Evolutionary conservation across 2,797 vertebrate genomes (phyloP).

Genomic region (Chaenodraco wilsoni): DNA sequence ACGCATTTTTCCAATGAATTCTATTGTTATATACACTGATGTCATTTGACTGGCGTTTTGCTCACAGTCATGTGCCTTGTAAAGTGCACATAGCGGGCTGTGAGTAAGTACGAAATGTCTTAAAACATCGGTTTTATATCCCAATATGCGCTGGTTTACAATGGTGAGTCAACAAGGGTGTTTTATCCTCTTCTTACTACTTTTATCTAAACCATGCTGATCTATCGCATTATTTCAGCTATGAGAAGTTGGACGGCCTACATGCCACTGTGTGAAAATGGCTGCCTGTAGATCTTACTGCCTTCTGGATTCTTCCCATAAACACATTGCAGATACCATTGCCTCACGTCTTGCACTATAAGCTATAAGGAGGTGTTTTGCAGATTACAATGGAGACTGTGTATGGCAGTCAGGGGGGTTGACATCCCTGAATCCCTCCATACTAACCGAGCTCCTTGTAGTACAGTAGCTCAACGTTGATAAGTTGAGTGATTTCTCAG

Average conservation of each 20-base stretch:
- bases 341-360: constrained; percentile 30
- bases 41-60: constrained; percentile 56
- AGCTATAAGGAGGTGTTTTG: constrained; percentile 53
- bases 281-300: constrained; percentile 4
- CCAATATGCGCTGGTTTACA: constrained; percentile 42
- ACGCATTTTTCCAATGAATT: constrained; percentile 44
- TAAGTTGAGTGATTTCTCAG: constrained; percentile 83
- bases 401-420: constrained; percentile 61
- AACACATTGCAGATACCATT: constrained; percentile 18
- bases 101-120: constrained; percentile 57
- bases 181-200: constrained; percentile 33
- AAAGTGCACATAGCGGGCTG: constrained; percentile 52
- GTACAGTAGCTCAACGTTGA: constrained; percentile 81
- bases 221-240: constrained; percentile 21
- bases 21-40: constrained; percentile 54
- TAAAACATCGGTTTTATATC: constrained; percentile 52
- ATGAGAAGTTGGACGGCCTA: constrained; percentile 20
- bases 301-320: constrained; percentile 39
- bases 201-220: constrained; percentile 11
- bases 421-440: constrained; percentile 54
- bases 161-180: constrained; percentile 51
- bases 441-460: constrained; percentile 64
- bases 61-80: constrained; percentile 53
- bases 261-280: constrained; percentile 28
- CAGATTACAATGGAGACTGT: constrained; percentile 60